phyloP scores from a whole-genome alignment of 1,140 invertebrate genomes.

The Halictus rubicundus region DNA sequence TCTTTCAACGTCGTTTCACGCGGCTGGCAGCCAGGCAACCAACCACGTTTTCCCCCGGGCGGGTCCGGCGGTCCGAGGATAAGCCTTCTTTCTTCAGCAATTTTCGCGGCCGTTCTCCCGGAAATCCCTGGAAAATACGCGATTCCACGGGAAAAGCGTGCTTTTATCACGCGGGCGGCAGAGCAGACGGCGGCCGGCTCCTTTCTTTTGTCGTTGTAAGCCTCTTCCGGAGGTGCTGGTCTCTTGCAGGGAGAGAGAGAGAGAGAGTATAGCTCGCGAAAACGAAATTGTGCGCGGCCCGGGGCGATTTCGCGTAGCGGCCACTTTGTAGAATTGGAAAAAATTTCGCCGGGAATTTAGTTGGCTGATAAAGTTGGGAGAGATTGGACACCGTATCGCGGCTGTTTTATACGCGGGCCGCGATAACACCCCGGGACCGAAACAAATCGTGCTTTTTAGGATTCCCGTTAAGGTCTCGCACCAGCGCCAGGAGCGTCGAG shows the following conservation, averaged over 20 bases:
- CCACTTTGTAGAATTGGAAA: conserved; percentile 24
- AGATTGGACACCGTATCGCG: conserved; percentile 5
- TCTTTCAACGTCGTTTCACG: conserved; percentile 43
- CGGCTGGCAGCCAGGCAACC: background rate
- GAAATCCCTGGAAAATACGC: conserved; percentile 40
- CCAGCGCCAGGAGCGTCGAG: background rate
- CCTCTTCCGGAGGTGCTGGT: background rate
- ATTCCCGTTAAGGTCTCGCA: too few relatives aligned
- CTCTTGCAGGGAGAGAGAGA: too few relatives aligned
- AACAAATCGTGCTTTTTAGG: conserved; percentile 11
- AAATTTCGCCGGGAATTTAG: conserved; percentile 11
- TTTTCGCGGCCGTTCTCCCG: conserved; percentile 33
- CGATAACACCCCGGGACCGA: conserved; percentile 3
- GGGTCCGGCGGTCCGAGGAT: background rate
- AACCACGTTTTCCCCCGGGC: background rate
- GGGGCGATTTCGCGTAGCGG: background rate
- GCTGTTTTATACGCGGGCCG: background rate
- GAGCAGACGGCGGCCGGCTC: background rate
- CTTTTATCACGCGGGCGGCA: conserved; percentile 28
- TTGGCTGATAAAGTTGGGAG: background rate
- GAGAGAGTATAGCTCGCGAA: too few relatives aligned
- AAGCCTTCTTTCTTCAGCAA: conserved; percentile 33
- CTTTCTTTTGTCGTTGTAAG: conserved; percentile 40
- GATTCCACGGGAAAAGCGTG: conserved; percentile 16
- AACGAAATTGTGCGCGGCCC: conserved; percentile 28